Base-by-base conservation (phyloP, 2,113 vertebrate genomes). In the Anoura caudifer region DNA sequence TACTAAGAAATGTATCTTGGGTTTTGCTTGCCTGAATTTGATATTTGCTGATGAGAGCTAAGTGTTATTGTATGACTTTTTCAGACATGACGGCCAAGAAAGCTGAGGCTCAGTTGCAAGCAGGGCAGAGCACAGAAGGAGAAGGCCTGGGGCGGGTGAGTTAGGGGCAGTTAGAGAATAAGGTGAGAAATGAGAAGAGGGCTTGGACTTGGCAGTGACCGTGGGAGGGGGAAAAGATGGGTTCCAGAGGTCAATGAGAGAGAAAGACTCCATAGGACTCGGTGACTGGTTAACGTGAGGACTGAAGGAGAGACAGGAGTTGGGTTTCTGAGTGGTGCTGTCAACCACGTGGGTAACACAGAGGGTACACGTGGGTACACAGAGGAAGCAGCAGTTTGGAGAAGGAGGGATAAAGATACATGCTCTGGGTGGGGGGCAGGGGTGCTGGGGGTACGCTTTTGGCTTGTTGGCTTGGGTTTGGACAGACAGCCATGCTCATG, bases 91-190 rank as follows among this genome's bases (percentile, higher is more conserved):
- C 24, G 36, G 50, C 41, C 24, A 84, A 43, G 41, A 43, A 84
- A 14, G 47, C 28, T 22, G n/a, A 22, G 77, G 43, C n/a, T 43
- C 24, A 2, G 26, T n/a, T 5, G 8, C 11, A 4, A 16, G 70
- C 9, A 1, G 41, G 72, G 31, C 43, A 0, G 14, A 41, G 52
- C 7, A 0, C n/a, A n/a, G 36, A 14, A 1, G 59, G 41, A 52
- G 79, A 4, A 6, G 79, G 63, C 41, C 10, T 1, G 33, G 54
- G 84, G 7, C 0, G 0, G 84, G 4, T 0, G 0, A 28, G 14
- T 12, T 1, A 61, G 50, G 26, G 41, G 41, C 22, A 13, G 67
- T 8, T 1, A 7, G 26, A 72, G 63, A 43, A 7, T 2, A 12
- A 24, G 65, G 50, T 2, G 7, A 26, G 67, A 16, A 3, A 0